A percentile compares a stretch with the other conserved stretches of the same genome.
These are phyloP conservation scores for Ammodytes dubius DNA, from an alignment of 2,113 vertebrate genomes.

Conservation along the genomic window DNA sequence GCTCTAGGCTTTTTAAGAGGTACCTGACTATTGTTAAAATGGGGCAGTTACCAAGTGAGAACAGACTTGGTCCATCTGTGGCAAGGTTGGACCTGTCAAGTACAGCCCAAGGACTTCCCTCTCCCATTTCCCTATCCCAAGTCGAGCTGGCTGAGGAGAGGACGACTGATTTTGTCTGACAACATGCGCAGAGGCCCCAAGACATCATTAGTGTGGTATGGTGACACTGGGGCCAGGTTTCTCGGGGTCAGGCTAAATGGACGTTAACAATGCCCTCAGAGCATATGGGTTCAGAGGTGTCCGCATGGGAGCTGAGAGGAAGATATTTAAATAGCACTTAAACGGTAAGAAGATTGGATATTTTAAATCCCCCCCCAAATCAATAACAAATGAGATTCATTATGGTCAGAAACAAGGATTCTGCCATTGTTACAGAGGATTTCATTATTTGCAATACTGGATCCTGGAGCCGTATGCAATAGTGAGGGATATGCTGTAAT, in stretches of 20 bases:
- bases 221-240: conserved; percentile 47
- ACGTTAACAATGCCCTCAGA: conserved; percentile 33
- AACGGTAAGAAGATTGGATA: conserved; percentile 1
- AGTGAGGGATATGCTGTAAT: not conserved
- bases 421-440: conserved; percentile 20
- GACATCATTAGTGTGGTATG: conserved; percentile 59
- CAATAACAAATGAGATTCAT: conserved; percentile 24
- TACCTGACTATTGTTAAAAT: conserved; percentile 25
- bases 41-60: conserved; percentile 27
- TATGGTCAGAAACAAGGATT: conserved; percentile 1
- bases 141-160: conserved; percentile 15
- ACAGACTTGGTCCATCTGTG: conserved; percentile 28
- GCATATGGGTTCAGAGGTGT: conserved; percentile 14
- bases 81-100: conserved; percentile 20
- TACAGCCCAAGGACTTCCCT: conserved; percentile 3
- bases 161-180: conserved; percentile 46
- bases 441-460: conserved; percentile 25
- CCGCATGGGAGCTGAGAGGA: not conserved
- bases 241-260: conserved; percentile 38
- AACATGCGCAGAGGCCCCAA: conserved; percentile 12
- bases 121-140: conserved; percentile 17
- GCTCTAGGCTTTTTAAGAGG: conserved; percentile 26
- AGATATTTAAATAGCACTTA: not conserved
- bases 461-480: conserved; percentile 12
- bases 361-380: conserved; percentile 17